Base-by-base conservation (phyloP, 2,113 vertebrate species). In the Poicephalus meyeri region DNA sequence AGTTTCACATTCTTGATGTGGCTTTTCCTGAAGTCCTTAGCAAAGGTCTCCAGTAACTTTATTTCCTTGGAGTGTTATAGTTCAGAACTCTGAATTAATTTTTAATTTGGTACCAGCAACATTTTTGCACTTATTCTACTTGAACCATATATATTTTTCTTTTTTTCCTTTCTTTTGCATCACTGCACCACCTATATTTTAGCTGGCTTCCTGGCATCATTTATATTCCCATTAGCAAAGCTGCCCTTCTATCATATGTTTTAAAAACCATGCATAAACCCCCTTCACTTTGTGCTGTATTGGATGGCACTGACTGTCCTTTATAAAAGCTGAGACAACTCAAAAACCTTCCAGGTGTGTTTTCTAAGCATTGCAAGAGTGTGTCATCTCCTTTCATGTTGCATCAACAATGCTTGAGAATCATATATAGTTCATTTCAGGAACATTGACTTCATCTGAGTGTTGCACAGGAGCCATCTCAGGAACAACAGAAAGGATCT, bases 191-290 rank as follows among this genome's bases (percentile, higher is more conserved):
- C 13, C 18, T 47, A 16, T 58, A n/a, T 28, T 7, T 61, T 47
- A 64, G 6, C 16, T 90, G 73, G 10, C 20, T 91, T 80, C 31
- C 41, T 69, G 21, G 24, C 55, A 71, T 63, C 4, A 37, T 68
- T 78, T 85, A 28, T 68, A 71, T 37, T 9, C 12, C 26, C 26
- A 72, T 76, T 92, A 71, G 39, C 56, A 84, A 72, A 29, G 19
- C n/a, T 58, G 42, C 15, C n/a, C 31, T 76, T 86, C 47, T 60
- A 17, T 50, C 13, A 11, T 28, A 0, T 0, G 3, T 64, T 70
- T 73, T 33, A 47, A 52, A 91, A 93, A 28, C 0, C 10, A 33
- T 9, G 5, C 23, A 35, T 39, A 23, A 46, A 68, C 55, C 7
- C 5, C 1, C 15, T 66, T 63, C 8, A 41, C 14, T 66, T 83